Base-by-base conservation (phyloP, 2,888 invertebrate species). In the Rhagonycha lutea region DNA sequence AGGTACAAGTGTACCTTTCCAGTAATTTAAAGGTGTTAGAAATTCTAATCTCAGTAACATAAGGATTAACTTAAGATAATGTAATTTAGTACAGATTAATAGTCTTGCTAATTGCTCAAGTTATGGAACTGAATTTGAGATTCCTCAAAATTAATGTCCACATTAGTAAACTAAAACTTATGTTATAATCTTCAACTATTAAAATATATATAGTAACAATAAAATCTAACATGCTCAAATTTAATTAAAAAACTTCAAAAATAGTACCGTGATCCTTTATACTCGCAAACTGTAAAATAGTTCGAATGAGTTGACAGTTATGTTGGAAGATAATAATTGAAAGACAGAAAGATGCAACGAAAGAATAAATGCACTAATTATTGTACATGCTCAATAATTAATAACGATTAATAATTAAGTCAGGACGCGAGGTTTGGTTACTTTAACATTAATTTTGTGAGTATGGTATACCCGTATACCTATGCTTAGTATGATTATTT, bases 201-300 rank as follows among this genome's bases (percentile, higher is more conserved):
- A 28, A 14, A 29, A 14, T 5, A 9, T 5, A 9, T 68, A 3
- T 12, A 8, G 18, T 63, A 29, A 68, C n/a, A n/a, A 5, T 28
- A n/a, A 68, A 68, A 32, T 47, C 68, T 68, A 68, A 14, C 68
- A 68, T 68, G 68, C 47, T 18, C 11, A 63, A 60, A 62, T 18
- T 24, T 14, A 28, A 61, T 29, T 71, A 62, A 75, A 78, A 76
- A 75, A 72, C 2, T n/a, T 47, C n/a, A 47, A 47, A 47, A 47
- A 79, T 76, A 75, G 79, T 80, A 80, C 79, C 81, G 73, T 77
- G 70, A 60, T 81, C 81, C 78, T 79, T 78, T 47, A 71, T 74
- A 72, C 61, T 72, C 74, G 81, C 69, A 69, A 76, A 80, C 81
- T 81, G 81, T 70, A 80, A 81, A 78, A 81, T 14, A 75, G 63